Base-by-base conservation (phyloP, 2,797 vertebrate species). In the Gobionotothen gibberifrons region DNA sequence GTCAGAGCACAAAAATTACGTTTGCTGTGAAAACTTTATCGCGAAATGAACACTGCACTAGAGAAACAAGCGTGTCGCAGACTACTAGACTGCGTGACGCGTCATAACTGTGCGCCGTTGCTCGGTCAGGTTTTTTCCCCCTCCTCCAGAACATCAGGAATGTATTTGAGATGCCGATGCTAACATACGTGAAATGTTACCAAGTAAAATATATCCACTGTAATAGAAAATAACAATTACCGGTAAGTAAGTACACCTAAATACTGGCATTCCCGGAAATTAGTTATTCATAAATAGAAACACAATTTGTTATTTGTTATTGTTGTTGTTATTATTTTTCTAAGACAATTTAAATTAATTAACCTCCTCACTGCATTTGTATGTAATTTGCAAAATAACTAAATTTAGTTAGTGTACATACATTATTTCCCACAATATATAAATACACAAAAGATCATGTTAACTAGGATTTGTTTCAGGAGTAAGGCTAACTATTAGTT, bases 81-180 rank as follows among this genome's bases (percentile, higher is more conserved):
- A 9, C 1, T 19, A 26, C 2, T 0, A 5, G 32, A 76, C 19
- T 47, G 5, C 0, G 0, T 1, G 0, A 0, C 0, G 2, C 82
- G 91, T 92, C 87, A 92, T 92, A 70, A 78, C 8, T 19, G 16
- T 10, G 90, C 89, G 92, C 76, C 0, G 6, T n/a, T 1, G 3
- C 4, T 15, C 12, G 0, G 4, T 1, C 4, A 6, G 4, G 11
- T 56, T 69, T 54, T 32, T 36, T 26, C 36, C 26, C 16, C 2
- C n/a, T 42, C 51, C 7, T 26, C 26, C 58, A 15, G 39, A 21
- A 4, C 4, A n/a, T 16, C 2, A 63, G 15, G 19, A 8, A 14
- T 14, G n/a, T 40, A 49, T 9, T 21, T 15, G 1, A 39, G 21
- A 10, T 14, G 4, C 8, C 26, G 8, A 8, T 32, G 9, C 16